Conservation (phyloP, 2,113 vertebrate genomes). For the Poeciliopsis prolifica region DNA sequence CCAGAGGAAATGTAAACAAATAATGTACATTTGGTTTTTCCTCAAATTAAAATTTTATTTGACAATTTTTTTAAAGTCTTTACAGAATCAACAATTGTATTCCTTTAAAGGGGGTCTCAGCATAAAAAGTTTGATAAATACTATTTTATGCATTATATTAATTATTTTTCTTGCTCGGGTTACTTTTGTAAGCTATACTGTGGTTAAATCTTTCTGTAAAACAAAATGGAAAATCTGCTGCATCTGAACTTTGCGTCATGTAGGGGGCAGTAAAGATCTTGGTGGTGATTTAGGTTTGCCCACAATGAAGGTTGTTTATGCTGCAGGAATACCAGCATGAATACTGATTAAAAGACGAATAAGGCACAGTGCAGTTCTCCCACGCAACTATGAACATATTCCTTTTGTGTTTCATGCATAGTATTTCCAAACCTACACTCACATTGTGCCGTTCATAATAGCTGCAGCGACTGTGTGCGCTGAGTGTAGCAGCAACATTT, state of each 20-base stretch:
- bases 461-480: conserved; percentile 10
- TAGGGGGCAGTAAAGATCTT: conserved; percentile 68
- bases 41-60: too few species aligned
- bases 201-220: neutral
- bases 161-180: neutral
- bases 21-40: too few species aligned
- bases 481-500: conserved; percentile 17
- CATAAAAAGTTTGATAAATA: neutral
- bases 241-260: conserved; percentile 19
- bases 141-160: neutral
- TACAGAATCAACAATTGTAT: neutral
- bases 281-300: neutral
- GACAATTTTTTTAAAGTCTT: too few species aligned
- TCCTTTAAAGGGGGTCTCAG: neutral
- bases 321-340: conserved; percentile 9
- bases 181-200: neutral
- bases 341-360: conserved; percentile 23
- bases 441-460: conserved; percentile 35
- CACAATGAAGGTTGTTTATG: conserved; percentile 12
- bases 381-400: conserved; percentile 9
- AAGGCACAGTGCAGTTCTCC: neutral
- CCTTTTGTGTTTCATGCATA: neutral
- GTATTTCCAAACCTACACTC: neutral
- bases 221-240: neutral
- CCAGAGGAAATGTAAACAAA: too few species aligned